Percentiles rank a stretch among this genome's conserved stretches.
phyloP scores from a whole-genome alignment of 2,888 invertebrate genomes.

The Scaptomyza cyrtandrae region DNA sequence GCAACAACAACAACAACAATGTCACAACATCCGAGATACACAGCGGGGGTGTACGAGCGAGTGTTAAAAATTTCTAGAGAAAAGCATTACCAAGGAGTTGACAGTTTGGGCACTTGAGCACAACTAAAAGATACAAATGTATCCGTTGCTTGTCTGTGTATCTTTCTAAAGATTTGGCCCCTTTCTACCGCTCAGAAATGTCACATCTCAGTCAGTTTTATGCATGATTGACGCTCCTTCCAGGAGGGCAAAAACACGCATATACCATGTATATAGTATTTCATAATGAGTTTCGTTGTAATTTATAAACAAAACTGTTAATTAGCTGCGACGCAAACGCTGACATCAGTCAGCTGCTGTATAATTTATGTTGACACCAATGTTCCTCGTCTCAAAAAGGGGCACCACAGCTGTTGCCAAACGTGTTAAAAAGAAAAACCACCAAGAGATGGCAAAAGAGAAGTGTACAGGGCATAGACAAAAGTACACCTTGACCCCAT shows the following conservation, averaged over 20 bases:
- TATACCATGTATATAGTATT: slow-evolving; percentile 1
- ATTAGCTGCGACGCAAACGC: slow-evolving; percentile 83
- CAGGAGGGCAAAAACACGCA: slow-evolving; percentile 37
- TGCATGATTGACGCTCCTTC: slow-evolving; percentile 79
- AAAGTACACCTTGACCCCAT: no score
- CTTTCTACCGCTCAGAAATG: slow-evolving; percentile 41
- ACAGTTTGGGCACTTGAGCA: slow-evolving; percentile 56
- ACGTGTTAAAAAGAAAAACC: neutral
- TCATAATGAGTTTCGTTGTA: slow-evolving; percentile 75
- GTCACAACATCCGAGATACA: slow-evolving; percentile 62
- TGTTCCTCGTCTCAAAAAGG: slow-evolving; percentile 13
- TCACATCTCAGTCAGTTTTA: slow-evolving; percentile 76
- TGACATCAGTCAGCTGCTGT: slow-evolving; percentile 81
- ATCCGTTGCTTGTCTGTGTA: slow-evolving; percentile 49
- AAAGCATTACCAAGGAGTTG: slow-evolving; percentile 71
- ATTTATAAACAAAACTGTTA: slow-evolving; percentile 84
- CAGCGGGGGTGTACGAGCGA: slow-evolving; percentile 67
- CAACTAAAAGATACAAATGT: slow-evolving; percentile 73
- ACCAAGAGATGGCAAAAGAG: no score
- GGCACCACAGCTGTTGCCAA: slow-evolving; percentile 34
- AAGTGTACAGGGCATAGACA: no score
- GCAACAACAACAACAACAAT: slow-evolving; percentile 68
- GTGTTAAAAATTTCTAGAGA: slow-evolving; percentile 40
- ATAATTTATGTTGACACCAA: slow-evolving; percentile 69
- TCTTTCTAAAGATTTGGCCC: slow-evolving; percentile 13